Percentiles rank a stretch among this genome's conserved stretches.
phyloP scores from a whole-genome alignment of 2,888 invertebrate genomes.

The Melinaea marsaeus region DNA sequence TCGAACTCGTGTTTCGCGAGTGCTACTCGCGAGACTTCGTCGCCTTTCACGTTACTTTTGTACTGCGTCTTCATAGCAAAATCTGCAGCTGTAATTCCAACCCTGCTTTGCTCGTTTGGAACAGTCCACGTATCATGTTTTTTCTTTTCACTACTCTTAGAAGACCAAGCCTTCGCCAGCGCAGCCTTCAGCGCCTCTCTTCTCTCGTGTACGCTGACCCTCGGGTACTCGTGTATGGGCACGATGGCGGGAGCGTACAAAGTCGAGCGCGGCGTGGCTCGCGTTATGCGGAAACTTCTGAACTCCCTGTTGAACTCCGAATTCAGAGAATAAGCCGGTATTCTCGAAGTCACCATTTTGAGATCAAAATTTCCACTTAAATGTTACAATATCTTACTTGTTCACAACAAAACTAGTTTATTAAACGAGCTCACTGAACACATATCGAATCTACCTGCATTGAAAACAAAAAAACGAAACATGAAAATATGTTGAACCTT shows the following conservation, averaged over 20 bases:
- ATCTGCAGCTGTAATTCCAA: conserved; percentile 58
- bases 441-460: conserved; percentile 74
- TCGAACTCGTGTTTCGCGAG: conserved; percentile 70
- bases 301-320: conserved; percentile 80
- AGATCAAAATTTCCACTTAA: conserved; percentile 72
- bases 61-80: conserved; percentile 56
- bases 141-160: conserved; percentile 65
- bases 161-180: conserved; percentile 72
- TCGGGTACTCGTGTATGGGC: conserved; percentile 79
- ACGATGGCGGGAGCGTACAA: conserved; percentile 75
- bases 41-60: conserved; percentile 50
- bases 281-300: conserved; percentile 77
- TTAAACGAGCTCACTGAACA: conserved; percentile 70
- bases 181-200: conserved; percentile 74
- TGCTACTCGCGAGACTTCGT: conserved; percentile 63
- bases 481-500: conserved; percentile 52
- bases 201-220: conserved; percentile 76
- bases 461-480: conserved; percentile 22
- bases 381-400: conserved; percentile 46
- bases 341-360: conserved; percentile 81
- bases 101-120: conserved; percentile 61
- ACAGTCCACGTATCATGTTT: conserved; percentile 72
- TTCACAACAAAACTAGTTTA: conserved; percentile 61
- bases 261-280: conserved; percentile 72
- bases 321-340: conserved; percentile 80